Conservation (phyloP, 1,140 invertebrate genomes). For the Diploscapter pachys region DNA sequence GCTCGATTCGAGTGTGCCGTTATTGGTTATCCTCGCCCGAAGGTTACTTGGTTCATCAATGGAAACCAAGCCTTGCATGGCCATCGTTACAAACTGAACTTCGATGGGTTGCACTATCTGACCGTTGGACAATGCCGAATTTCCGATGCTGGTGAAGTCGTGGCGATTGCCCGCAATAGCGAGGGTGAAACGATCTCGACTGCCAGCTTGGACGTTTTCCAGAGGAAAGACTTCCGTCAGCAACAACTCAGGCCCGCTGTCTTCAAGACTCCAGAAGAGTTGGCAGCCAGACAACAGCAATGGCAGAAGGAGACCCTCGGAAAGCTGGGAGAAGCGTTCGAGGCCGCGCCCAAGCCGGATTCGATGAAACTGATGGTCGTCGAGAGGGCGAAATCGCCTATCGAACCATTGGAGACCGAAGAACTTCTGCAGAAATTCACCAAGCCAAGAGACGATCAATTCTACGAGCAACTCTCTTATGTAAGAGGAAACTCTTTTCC, state of each 20-base stretch:
- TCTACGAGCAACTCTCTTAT: constrained; percentile 55
- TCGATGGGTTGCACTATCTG: constrained; percentile 54
- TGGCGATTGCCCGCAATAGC: constrained; percentile 51
- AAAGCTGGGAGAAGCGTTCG: constrained; percentile 45
- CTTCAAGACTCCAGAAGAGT: constrained; percentile 49
- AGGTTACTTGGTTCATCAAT: constrained; percentile 57
- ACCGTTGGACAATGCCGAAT: constrained; percentile 51
- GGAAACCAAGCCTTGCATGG: constrained; percentile 56
- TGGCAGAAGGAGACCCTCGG: constrained; percentile 45
- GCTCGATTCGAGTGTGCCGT: constrained; percentile 58
- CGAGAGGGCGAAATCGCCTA: constrained; percentile 46
- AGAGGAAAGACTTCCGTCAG: constrained; percentile 55
- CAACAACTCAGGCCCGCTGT: constrained; percentile 46
- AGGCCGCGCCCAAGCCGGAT: constrained; percentile 55
- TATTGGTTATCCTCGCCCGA: constrained; percentile 51
- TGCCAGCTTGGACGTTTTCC: constrained; percentile 54
- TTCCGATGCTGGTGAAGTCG: constrained; percentile 55
- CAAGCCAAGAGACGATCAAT: constrained; percentile 49
- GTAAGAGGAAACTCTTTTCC: constrained; percentile 6
- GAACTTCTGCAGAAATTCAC: constrained; percentile 56
- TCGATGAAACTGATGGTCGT: constrained; percentile 50
- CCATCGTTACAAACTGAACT: constrained; percentile 53
- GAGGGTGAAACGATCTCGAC: constrained; percentile 52
- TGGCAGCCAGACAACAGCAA: constrained; percentile 40
- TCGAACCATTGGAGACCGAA: constrained; percentile 56